phyloP scores from a whole-genome alignment of 2,113 vertebrate species.

The Carassius auratus region DNA sequence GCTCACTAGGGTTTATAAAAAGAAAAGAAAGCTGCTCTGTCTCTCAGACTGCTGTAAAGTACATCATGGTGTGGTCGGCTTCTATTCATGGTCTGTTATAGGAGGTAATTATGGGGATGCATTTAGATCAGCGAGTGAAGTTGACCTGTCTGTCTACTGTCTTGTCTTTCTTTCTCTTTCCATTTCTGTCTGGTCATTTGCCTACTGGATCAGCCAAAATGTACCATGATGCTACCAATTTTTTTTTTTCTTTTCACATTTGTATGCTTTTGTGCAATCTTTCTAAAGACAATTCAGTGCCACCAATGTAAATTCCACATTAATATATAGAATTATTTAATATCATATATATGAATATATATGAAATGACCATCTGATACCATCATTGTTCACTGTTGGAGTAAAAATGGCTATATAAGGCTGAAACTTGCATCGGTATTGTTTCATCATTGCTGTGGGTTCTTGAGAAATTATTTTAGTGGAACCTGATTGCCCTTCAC shows the following conservation, averaged over 20 bases:
- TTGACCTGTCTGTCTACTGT: background rate
- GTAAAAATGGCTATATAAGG: background rate
- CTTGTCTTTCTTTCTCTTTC: constrained; percentile 26
- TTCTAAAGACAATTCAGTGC: background rate
- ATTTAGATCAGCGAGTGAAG: constrained; percentile 46
- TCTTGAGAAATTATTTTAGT: background rate
- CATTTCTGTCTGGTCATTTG: constrained; percentile 29
- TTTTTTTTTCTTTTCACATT: background rate
- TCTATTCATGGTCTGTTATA: constrained; percentile 41
- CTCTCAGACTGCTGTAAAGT: background rate
- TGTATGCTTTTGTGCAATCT: no score
- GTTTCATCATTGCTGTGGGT: background rate
- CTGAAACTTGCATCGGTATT: background rate
- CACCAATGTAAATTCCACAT: background rate
- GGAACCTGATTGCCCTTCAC: constrained; percentile 7
- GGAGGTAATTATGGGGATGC: constrained; percentile 50
- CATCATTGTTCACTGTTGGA: background rate
- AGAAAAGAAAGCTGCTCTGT: constrained; percentile 1
- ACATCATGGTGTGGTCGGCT: constrained; percentile 38
- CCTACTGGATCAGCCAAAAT: background rate
- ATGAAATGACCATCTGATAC: background rate
- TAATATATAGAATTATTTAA: background rate
- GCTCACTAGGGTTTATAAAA: background rate
- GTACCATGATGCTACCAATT: background rate
- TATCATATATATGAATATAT: background rate